Base-by-base conservation (phyloP, 1,140 invertebrate genomes). In the Odontomachus brunneus region DNA sequence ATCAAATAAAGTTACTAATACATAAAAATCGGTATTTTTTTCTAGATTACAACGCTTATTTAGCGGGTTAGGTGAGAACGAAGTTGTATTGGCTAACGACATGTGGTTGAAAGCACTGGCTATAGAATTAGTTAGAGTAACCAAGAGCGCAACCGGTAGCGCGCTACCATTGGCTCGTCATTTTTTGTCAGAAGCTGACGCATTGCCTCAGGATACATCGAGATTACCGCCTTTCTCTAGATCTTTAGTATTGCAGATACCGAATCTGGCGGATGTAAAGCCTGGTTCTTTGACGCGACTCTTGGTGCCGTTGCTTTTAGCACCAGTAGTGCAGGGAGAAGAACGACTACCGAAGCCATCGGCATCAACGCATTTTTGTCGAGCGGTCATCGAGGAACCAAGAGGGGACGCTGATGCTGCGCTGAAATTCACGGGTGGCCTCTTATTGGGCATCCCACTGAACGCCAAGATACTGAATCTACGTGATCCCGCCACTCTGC, bases 361-460 rank as follows among this genome's bases (percentile, higher is more conserved):
- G 5, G 91, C 92, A 4, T 86, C 88, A 0, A 94, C 92, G 7
- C 91, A 91, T 26, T 91, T 93, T 5, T 97, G 97, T 88, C 96
- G 95, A 38, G 98, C 97, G 22, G 95, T 95, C 1, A 98, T 99
- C 66, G 94, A 97, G 66, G 98, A 99, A 90, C 98, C 98, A 12
- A 96, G 96, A 82, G 96, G 96, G 3, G 96, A 97, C 88, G 96
- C 96, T 19, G 98, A 99, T 91, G 97, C 96, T 71, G 96, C 97
- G 9, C 92, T 98, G n/a, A 98, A 99, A 92, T 99, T 99, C 90
- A 98, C 98, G 22, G 98, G 98, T 0, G 98, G 98, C 0, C 95
- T 99, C 0, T 96, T 99, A 29, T 95, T 98, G 48, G 97, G 97
- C 22, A 96, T 99, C 33, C 96, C 96, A 12, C 94, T 99, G 51